phyloP scores from a whole-genome alignment of 2,888 invertebrate genomes.

The Sphinx pinastri region DNA sequence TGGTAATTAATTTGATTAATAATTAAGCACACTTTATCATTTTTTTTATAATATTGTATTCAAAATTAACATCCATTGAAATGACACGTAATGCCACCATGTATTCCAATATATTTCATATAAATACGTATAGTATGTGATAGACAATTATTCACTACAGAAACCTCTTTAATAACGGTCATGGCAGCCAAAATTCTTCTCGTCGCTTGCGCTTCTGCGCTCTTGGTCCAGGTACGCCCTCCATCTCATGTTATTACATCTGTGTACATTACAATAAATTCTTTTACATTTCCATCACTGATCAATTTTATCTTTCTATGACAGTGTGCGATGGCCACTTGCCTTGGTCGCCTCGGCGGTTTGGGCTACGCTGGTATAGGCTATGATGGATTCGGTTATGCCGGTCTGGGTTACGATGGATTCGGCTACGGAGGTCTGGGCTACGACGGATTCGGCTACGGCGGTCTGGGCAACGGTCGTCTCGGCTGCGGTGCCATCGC shows the following conservation, averaged over 20 bases:
- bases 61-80: too few relatives aligned
- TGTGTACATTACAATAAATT: too few relatives aligned
- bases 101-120: too few relatives aligned
- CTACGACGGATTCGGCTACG: constrained; percentile 15
- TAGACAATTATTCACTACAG: too few relatives aligned
- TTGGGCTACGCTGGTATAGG: constrained; percentile 17
- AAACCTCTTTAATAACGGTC: background rate
- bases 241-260: too few relatives aligned
- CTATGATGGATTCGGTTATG: constrained; percentile 44
- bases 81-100: too few relatives aligned
- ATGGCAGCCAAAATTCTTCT: constrained; percentile 38
- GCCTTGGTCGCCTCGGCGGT: constrained; percentile 30
- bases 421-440: constrained; percentile 19
- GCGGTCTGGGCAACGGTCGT: constrained; percentile 15
- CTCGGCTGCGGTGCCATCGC: constrained; percentile 42
- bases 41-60: too few relatives aligned
- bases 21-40: too few relatives aligned
- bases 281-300: too few relatives aligned
- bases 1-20: too few relatives aligned
- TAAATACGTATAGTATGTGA: too few relatives aligned
- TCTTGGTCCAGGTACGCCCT: constrained; percentile 34
- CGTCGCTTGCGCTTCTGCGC: constrained; percentile 32
- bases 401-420: constrained; percentile 7
- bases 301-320: too few relatives aligned
- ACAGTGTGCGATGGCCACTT: constrained; percentile 38